Conservation (phyloP, 2,113 vertebrate genomes). For the Ageneiosus marmoratus region DNA sequence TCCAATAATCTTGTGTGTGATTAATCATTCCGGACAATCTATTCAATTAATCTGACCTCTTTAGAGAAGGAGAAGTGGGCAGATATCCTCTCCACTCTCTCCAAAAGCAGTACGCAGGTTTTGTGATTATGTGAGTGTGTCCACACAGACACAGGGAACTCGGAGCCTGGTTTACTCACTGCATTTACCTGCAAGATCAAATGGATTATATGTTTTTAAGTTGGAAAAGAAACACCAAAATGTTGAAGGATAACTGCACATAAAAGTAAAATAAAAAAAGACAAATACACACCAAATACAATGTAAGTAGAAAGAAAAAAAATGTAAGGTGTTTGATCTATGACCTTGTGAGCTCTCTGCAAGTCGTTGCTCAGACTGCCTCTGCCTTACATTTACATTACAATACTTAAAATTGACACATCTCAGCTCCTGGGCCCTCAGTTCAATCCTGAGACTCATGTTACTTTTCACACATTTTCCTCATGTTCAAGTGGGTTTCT, state of each 20-base stretch:
- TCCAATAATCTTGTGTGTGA: too few relatives aligned
- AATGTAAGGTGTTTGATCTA: neutral
- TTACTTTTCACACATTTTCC: neutral
- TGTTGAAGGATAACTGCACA: neutral
- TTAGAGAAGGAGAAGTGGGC: conserved; percentile 78
- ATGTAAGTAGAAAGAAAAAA: neutral
- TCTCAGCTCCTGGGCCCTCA: too few relatives aligned
- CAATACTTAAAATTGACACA: neutral
- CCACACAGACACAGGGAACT: conserved; percentile 81
- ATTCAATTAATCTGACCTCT: conserved; percentile 71
- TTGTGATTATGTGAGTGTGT: conserved; percentile 62
- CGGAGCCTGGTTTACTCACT: conserved; percentile 65
- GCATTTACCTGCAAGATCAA: conserved; percentile 76
- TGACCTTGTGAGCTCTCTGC: neutral
- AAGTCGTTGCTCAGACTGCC: too few relatives aligned
- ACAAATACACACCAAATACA: neutral
- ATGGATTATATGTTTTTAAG: neutral
- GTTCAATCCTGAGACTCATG: neutral
- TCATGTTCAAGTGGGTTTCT: neutral
- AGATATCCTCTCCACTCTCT: conserved; percentile 83
- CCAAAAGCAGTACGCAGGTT: conserved; percentile 77
- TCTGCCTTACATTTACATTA: neutral
- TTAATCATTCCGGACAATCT: conserved; percentile 56
- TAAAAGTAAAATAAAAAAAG: neutral
- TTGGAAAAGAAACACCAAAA: neutral